Evolutionary conservation across 2,888 invertebrate species (phyloP).

Genomic region (Seira musarum): DNA sequence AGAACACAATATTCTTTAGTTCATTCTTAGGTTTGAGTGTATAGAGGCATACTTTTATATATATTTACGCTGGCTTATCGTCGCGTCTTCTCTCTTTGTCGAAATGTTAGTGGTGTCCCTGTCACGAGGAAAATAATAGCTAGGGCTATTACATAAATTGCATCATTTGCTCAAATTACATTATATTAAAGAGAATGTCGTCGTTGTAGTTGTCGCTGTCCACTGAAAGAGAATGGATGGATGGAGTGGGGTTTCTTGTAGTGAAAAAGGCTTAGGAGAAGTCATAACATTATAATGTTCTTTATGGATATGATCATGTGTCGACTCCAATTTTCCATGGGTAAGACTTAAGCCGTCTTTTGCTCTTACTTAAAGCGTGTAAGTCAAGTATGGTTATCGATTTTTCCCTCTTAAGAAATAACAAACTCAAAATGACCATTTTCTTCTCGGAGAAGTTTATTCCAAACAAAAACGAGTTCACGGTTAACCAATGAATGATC

Average conservation of each 20-base stretch:
- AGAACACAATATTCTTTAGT: too few relatives aligned
- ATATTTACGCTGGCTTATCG: too few relatives aligned
- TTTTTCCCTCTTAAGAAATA: too few relatives aligned
- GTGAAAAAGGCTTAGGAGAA: slow-evolving; percentile 25
- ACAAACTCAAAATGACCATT: too few relatives aligned
- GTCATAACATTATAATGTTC: slow-evolving; percentile 33
- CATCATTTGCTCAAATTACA: slow-evolving; percentile 49
- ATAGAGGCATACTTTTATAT: too few relatives aligned
- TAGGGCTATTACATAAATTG: slow-evolving; percentile 47
- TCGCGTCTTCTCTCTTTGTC: slow-evolving; percentile 19
- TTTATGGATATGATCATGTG: slow-evolving; percentile 43
- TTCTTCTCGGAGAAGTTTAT: too few relatives aligned
- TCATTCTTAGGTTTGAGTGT: too few relatives aligned
- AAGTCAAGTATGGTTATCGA: too few relatives aligned
- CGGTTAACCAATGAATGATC: slow-evolving; percentile 38
- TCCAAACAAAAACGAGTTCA: slow-evolving; percentile 21
- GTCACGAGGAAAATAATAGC: slow-evolving; percentile 52
- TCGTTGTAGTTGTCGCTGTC: too few relatives aligned
- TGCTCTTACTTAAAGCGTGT: too few relatives aligned
- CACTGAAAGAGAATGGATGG: slow-evolving; percentile 7
- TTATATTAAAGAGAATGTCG: slow-evolving; percentile 34
- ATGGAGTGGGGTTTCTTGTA: neutral
- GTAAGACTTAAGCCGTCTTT: too few relatives aligned
- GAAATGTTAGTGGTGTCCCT: slow-evolving; percentile 42
- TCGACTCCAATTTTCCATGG: slow-evolving; percentile 38